phyloP scores from a whole-genome alignment of 2,888 invertebrate genomes.

The Pristionchus arcanus region DNA sequence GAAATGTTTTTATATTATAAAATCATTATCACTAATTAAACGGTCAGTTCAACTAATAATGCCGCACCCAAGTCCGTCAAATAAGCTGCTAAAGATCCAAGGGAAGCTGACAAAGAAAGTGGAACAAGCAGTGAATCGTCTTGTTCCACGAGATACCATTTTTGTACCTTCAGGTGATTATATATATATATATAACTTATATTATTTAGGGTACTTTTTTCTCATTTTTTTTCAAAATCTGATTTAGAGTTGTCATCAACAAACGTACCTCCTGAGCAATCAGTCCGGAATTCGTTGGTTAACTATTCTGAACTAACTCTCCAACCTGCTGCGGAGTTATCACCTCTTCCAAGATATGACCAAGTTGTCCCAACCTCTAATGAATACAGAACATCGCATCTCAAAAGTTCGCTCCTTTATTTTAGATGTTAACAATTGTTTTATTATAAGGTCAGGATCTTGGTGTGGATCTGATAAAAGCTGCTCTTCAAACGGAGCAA shows the following conservation, averaged over 20 bases:
- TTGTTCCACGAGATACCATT: constrained; percentile 35
- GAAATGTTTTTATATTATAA: too few species aligned
- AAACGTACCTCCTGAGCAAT: not conserved
- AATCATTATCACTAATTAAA: not conserved
- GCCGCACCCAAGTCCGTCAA: not conserved
- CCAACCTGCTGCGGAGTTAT: not conserved
- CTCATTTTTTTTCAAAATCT: not conserved
- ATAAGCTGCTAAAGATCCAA: constrained; percentile 31
- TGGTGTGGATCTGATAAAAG: constrained; percentile 32
- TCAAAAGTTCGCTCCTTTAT: not conserved
- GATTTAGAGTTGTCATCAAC: not conserved
- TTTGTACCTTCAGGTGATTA: constrained; percentile 5
- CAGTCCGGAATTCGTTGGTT: not conserved
- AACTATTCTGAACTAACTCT: not conserved
- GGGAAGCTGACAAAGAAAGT: constrained; percentile 40
- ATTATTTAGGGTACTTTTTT: too few species aligned
- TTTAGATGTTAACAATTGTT: not conserved
- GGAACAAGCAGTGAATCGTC: not conserved
- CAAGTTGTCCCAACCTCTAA: not conserved
- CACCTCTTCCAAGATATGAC: constrained; percentile 8
- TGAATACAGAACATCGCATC: constrained; percentile 25
- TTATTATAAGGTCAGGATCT: constrained; percentile 39
- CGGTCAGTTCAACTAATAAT: not conserved
- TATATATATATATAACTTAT: not conserved
- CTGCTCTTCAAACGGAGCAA: constrained; percentile 2